Base-by-base conservation (phyloP, 2,113 vertebrate species). In the Taxidea taxus region DNA sequence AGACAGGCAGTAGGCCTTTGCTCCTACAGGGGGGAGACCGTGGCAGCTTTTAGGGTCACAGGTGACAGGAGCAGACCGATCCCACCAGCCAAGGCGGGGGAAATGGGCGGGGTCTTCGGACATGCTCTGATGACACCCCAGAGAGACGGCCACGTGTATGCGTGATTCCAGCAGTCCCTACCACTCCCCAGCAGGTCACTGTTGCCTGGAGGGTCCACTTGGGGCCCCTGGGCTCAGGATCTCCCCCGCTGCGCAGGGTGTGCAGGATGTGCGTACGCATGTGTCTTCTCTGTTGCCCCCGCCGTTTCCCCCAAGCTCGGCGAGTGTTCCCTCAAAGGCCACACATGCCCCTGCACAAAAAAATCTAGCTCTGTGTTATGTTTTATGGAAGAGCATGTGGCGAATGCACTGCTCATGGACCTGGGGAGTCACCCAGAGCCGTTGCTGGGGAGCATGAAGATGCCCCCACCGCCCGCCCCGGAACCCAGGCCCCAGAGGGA, bases 391-490 rank as follows among this genome's bases (percentile, higher is more conserved):
- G 82, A 95, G 27, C 42, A 39, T 42, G 42, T 70, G 51, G 27
- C 21, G 34, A 51, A 6, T 4, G 10, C 44, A 27, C 39, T 39
- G 42, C 64, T 58, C 39, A 15, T 8, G 58, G 58, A 77, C 87
- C 70, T 31, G 37, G 37, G 66, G 56, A 66, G 37, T 77, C 70
- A 8, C 25, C 37, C 37, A 4, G 15, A 27, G 34, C 13, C 0
- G 2, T 56, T 2, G 3, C 0, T 44, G 56, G 56, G 78, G 51
- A 62, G 51, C 25, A 37, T 25, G 12, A 60, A 15, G 10, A 20
- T 6, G 34, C 51, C 34, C 3, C 3, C 1, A 3, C 6, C 1
- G 31, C 49, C 60, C 72, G 4, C 15, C 49, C 60, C 1, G 0
- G 37, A 29, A 27, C 58, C 44, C 0, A 6, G 49, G 85, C 56